Evolutionary conservation across 2,888 invertebrate species (phyloP), one percentile per base, ranked within the genome.

Genomic region (Dynastes hyllus): DNA sequence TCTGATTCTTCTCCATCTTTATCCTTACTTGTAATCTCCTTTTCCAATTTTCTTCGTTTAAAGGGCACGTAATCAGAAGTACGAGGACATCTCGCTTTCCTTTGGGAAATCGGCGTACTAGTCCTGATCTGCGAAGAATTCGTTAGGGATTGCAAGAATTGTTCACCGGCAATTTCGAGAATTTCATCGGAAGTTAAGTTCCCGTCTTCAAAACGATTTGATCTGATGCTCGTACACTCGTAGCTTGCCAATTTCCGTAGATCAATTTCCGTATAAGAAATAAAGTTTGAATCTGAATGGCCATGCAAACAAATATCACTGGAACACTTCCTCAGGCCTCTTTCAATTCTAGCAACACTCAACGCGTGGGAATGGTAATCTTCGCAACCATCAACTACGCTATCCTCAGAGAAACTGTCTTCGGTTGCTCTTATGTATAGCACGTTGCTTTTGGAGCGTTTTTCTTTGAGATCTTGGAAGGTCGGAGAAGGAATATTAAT

Each of bases 151-250:
- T 58, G 45, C n/a, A 79, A 29, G 63, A 84, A 84, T 65, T 83
- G 83, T 8, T 84, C 83, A 0, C 83, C 84, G n/a, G 84, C 84
- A 9, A 83, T 81, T 76, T 84, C 82, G 29, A 84, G 80, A 73
- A 84, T 85, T 58, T 83, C 65, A 69, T 81, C 83, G 3, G 76
- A 53, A n/a, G 78, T 83, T 69, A 76, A 71, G 8, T 69, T 69
- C 3, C n/a, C 67, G 9, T 80, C 69, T 63, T 80, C 55, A 53
- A 51, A 9, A 70, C 55, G 53, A 80, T 13, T 69, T 53, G 16
- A 37, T 53, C n/a, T 53, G 9, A 76, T 55, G 37, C 67, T 70
- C 13, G 69, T 61, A 29, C 69, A 66, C 27, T 79, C 79, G 65
- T 75, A 73, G 13, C 80, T 80, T 11, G 70, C 71, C 6, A 78